Conservation (phyloP, 2,888 invertebrate species). For the Caenorhabditis sinica region DNA sequence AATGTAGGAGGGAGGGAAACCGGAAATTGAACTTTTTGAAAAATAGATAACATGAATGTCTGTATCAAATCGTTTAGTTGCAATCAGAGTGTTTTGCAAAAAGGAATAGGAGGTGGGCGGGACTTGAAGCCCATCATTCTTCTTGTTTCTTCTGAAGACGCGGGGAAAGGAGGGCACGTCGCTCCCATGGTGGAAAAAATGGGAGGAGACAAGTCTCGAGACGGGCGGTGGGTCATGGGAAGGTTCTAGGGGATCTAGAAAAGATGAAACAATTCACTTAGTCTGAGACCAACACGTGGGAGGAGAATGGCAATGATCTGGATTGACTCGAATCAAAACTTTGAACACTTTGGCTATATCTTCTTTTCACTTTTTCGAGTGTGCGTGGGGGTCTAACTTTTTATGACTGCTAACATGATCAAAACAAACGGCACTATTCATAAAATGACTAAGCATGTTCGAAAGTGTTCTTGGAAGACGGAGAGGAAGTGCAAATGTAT, state of each 20-base stretch:
- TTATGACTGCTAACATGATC: constrained; percentile 46
- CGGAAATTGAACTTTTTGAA: constrained; percentile 45
- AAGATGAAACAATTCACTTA: constrained; percentile 1
- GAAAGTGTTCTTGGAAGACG: constrained; percentile 26
- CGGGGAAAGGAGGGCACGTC: constrained; percentile 25
- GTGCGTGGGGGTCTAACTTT: constrained; percentile 31
- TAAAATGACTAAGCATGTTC: constrained; percentile 39
- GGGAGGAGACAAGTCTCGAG: constrained; percentile 47
- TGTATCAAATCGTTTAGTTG: neutral
- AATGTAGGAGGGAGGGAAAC: neutral
- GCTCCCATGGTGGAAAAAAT: constrained; percentile 58
- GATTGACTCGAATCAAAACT: neutral
- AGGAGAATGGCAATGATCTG: neutral
- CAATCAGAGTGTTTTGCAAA: neutral
- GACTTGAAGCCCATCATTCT: constrained; percentile 18
- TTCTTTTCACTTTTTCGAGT: constrained; percentile 29
- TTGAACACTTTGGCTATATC: constrained; percentile 7
- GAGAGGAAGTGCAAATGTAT: constrained; percentile 24
- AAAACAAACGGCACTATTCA: constrained; percentile 34
- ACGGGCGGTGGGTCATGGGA: neutral
- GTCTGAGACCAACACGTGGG: neutral
- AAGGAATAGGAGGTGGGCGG: constrained; percentile 21
- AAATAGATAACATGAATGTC: neutral
- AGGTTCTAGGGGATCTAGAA: neutral
- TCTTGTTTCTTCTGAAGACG: constrained; percentile 39